Evolutionary conservation across 2,888 invertebrate genomes (phyloP).

Genomic region (Petrolisthes manimaculis): DNA sequence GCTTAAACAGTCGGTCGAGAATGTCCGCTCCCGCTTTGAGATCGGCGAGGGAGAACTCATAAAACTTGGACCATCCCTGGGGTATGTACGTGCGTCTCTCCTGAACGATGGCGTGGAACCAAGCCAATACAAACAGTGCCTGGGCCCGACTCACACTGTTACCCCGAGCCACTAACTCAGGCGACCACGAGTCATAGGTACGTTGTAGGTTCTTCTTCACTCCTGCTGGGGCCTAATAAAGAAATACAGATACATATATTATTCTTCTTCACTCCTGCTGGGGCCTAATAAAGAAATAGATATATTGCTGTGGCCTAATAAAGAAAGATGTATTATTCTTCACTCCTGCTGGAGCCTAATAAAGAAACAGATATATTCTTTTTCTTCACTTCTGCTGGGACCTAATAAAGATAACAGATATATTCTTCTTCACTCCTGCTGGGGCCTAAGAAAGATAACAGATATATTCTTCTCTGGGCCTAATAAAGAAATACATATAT

Average conservation of each 20-base stretch:
- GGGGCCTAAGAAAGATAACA: no score
- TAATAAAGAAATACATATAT: no score
- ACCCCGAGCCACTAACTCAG: conserved; percentile 69
- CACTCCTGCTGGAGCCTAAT: no score
- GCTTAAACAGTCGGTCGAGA: conserved; percentile 72
- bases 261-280: no score
- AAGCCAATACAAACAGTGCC: conserved; percentile 82
- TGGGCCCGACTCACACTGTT: conserved; percentile 69
- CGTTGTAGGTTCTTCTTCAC: conserved; percentile 84
- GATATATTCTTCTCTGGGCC: no score
- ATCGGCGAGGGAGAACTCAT: conserved; percentile 89
- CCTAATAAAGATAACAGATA: conserved; percentile 68
- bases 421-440: conserved; percentile 87
- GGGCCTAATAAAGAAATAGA: no score
- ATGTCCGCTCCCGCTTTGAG: conserved; percentile 81
- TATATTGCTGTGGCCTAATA: no score
- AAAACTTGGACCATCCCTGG: conserved; percentile 90
- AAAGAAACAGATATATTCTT: no score
- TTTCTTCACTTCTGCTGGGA: no score
- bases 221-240: conserved; percentile 80
- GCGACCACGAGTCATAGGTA: conserved; percentile 81
- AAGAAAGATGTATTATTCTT: no score
- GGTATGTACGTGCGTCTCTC: conserved; percentile 94
- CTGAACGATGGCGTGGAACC: conserved; percentile 87
- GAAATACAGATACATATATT: no score